These are phyloP conservation scores for Disparrhopalites patrizii DNA, from an alignment of 2,888 invertebrate genomes.

Conservation along the genomic window DNA sequence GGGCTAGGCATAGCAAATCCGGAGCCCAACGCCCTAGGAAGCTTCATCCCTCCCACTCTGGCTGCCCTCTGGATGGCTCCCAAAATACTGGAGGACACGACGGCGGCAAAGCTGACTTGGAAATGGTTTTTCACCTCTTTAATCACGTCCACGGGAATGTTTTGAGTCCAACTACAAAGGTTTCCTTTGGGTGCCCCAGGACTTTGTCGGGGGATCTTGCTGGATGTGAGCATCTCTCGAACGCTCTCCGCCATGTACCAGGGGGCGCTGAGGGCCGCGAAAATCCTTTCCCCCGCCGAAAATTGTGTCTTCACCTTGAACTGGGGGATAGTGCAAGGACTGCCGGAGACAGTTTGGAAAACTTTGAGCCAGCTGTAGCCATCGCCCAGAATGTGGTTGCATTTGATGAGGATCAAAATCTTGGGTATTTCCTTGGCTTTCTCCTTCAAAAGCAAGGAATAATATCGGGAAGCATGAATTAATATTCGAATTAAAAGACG, in stretches of 20 bases:
- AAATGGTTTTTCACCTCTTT: constrained; percentile 11
- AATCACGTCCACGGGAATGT: background rate
- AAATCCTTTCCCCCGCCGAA: background rate
- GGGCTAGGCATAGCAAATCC: too few species aligned
- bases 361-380: constrained; percentile 6
- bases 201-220: background rate
- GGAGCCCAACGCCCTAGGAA: too few species aligned
- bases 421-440: too few species aligned
- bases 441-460: too few species aligned
- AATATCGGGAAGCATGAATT: too few species aligned
- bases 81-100: background rate
- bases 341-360: background rate
- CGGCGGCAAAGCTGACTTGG: background rate
- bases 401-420: too few species aligned
- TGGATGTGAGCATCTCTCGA: background rate
- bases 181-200: background rate
- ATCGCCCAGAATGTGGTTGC: constrained; percentile 12
- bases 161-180: background rate
- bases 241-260: background rate
- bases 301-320: too few species aligned
- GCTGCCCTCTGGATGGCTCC: constrained; percentile 4
- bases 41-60: too few species aligned
- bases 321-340: too few species aligned
- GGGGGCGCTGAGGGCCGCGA: background rate
- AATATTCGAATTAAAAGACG: too few species aligned